Conservation (phyloP, 1,140 invertebrate species). For the Ceratina australensis region DNA sequence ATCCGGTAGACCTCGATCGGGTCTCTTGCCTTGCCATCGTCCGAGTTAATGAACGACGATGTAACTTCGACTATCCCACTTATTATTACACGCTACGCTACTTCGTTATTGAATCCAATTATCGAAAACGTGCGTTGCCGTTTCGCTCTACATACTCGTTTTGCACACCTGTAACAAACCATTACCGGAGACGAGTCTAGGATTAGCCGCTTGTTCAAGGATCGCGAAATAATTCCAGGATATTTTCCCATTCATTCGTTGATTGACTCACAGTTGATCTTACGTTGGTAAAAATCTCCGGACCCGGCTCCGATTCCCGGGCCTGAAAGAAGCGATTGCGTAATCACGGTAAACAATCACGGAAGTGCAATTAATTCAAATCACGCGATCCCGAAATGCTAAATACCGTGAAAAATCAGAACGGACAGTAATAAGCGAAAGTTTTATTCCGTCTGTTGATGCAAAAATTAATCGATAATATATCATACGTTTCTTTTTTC, state of each 20-base stretch:
- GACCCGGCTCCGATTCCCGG: not conserved
- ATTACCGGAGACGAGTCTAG: no score
- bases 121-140: not conserved
- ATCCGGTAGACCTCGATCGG: constrained; percentile 34
- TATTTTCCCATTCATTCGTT: no score
- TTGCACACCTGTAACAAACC: no score
- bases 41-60: not conserved
- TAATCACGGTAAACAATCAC: not conserved
- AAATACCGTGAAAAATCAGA: constrained; percentile 14
- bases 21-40: constrained; percentile 8
- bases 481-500: not conserved
- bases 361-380: constrained; percentile 35
- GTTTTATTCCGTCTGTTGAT: not conserved
- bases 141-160: no score
- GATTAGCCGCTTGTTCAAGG: no score
- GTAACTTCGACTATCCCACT: not conserved
- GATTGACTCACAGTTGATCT: no score
- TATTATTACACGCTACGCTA: not conserved
- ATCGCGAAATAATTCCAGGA: no score
- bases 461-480: constrained; percentile 7
- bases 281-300: no score
- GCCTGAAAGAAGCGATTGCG: not conserved
- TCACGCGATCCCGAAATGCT: constrained; percentile 29
- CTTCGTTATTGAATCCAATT: not conserved
- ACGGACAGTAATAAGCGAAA: constrained; percentile 42